phyloP scores from a whole-genome alignment of 64 coral and sea anemone species.

The Montipora capricornis region DNA sequence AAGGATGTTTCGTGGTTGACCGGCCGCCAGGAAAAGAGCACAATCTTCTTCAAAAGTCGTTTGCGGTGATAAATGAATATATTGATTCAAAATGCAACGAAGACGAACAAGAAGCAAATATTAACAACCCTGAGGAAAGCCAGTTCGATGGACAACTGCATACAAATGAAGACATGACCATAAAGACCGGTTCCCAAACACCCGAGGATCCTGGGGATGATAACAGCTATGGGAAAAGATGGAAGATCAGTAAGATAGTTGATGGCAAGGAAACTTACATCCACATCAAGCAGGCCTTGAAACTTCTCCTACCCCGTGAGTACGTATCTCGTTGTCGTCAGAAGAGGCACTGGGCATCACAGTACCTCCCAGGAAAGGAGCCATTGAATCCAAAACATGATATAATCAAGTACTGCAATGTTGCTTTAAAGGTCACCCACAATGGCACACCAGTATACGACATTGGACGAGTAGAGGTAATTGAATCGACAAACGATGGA shows the following conservation, averaged over 20 bases:
- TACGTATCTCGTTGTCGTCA: slow-evolving; percentile 56
- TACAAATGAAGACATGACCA: background rate
- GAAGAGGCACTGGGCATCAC: slow-evolving; percentile 63
- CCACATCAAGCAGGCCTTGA: slow-evolving; percentile 62
- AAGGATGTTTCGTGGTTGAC: background rate
- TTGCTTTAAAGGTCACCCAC: slow-evolving; percentile 43
- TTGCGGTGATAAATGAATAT: background rate
- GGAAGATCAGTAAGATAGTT: slow-evolving; percentile 52
- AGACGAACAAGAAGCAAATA: too few species aligned
- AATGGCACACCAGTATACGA: background rate
- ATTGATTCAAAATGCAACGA: too few species aligned
- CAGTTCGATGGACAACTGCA: too few species aligned
- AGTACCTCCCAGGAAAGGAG: slow-evolving; percentile 64
- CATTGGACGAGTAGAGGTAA: slow-evolving; percentile 18
- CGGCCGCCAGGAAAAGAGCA: background rate
- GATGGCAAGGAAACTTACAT: slow-evolving; percentile 1
- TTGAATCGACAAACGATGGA: slow-evolving; percentile 3
- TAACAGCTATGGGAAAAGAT: background rate
- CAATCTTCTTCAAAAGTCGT: background rate
- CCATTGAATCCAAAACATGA: slow-evolving; percentile 65
- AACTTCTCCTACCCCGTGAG: slow-evolving; percentile 65
- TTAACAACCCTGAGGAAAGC: too few species aligned
- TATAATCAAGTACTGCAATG: slow-evolving; percentile 54
- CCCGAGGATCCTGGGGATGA: background rate
- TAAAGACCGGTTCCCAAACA: background rate